Conservation (phyloP, 1,140 invertebrate species). For the Drosophila nigrodunni region DNA sequence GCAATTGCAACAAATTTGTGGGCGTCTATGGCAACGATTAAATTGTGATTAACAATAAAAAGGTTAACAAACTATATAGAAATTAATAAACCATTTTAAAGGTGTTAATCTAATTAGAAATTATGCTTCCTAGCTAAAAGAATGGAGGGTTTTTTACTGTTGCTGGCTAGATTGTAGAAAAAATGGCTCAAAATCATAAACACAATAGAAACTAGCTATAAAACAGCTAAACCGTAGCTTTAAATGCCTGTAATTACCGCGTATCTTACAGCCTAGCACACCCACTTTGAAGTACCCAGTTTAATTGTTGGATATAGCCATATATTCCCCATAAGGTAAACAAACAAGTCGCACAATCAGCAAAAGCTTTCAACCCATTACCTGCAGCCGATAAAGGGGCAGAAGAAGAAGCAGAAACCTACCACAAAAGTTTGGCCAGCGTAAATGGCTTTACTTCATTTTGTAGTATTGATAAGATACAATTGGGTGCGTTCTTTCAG, state of each 20-base stretch:
- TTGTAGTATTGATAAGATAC: conserved; percentile 57
- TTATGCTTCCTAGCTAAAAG: too few relatives aligned
- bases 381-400: not conserved
- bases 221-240: too few relatives aligned
- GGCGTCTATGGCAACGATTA: conserved; percentile 86
- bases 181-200: too few relatives aligned
- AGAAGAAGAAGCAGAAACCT: conserved; percentile 12
- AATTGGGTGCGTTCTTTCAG: conserved; percentile 41
- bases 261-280: not conserved
- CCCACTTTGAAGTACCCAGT: too few relatives aligned
- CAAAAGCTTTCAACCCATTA: conserved; percentile 48
- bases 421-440: conserved; percentile 18
- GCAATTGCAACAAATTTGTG: conserved; percentile 88
- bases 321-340: conserved; percentile 27
- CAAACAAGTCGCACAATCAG: conserved; percentile 46
- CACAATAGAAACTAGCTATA: too few relatives aligned
- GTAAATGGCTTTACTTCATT: conserved; percentile 33
- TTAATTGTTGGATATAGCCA: not conserved
- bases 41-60: conserved; percentile 13
- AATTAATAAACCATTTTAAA: too few relatives aligned
- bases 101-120: too few relatives aligned
- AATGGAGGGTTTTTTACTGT: too few relatives aligned
- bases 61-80: too few relatives aligned
- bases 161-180: too few relatives aligned
- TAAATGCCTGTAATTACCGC: too few relatives aligned